These are phyloP conservation scores for Seira sanloemensis DNA, from an alignment of 2,888 invertebrate species.

Conservation along the genomic window DNA sequence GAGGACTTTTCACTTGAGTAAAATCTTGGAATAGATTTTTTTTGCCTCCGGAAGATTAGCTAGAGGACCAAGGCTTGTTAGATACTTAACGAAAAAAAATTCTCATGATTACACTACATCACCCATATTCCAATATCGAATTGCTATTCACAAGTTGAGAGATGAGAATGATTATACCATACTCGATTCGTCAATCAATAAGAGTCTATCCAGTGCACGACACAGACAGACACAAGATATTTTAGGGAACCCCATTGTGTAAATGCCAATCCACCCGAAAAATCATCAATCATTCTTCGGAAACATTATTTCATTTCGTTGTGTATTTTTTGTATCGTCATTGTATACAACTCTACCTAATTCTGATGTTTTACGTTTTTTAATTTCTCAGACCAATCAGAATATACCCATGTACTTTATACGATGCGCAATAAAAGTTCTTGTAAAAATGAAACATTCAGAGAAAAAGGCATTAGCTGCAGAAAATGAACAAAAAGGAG, in stretches of 20 bases:
- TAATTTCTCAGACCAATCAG: conserved; percentile 14
- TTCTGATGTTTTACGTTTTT: conserved; percentile 19
- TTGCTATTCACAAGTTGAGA: not conserved
- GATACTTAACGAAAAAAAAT: conserved; percentile 8
- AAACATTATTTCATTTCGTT: conserved; percentile 45
- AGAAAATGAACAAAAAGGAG: not conserved
- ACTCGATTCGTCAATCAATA: conserved; percentile 1
- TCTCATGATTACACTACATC: conserved; percentile 1
- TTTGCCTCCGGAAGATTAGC: not conserved
- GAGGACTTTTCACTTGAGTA: not conserved
- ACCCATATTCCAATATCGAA: not conserved
- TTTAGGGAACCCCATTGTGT: conserved; percentile 62
- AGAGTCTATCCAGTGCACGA: conserved; percentile 23
- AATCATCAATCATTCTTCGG: conserved; percentile 66
- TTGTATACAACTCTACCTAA: conserved; percentile 24
- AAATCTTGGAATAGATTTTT: not conserved
- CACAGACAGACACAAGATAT: conserved; percentile 27
- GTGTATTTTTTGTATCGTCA: conserved; percentile 33
- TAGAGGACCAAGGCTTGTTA: not conserved
- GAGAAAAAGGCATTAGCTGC: not conserved
- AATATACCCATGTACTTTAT: not conserved
- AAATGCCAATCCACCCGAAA: conserved; percentile 65
- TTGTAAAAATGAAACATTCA: not conserved
- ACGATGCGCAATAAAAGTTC: not conserved
- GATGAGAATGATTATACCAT: conserved; percentile 1